Conservation (phyloP, 1,140 invertebrate species). For the Drusus annulatus region DNA sequence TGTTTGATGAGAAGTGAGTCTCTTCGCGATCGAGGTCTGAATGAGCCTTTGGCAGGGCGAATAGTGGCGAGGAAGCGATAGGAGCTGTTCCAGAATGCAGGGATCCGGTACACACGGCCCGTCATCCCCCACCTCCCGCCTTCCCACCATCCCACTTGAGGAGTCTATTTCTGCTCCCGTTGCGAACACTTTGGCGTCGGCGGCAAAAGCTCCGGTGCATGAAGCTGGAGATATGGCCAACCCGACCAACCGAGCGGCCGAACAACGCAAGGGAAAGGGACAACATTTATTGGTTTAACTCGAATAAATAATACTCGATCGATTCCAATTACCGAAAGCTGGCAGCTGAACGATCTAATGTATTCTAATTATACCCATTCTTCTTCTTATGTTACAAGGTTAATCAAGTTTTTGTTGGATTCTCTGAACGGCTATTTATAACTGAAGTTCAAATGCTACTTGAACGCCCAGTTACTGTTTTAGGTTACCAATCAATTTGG, state of each 20-base stretch:
- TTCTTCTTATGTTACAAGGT: constrained; percentile 23
- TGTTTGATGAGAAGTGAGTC: constrained; percentile 7
- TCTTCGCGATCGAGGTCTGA: constrained; percentile 50
- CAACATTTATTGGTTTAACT: not conserved
- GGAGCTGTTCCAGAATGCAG: constrained; percentile 56
- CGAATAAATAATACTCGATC: not conserved
- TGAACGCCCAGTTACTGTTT: no score
- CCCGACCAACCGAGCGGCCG: not conserved
- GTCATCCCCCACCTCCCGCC: constrained; percentile 30
- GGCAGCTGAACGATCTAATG: not conserved
- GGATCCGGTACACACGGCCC: constrained; percentile 54
- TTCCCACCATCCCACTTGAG: constrained; percentile 29
- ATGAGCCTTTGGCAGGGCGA: constrained; percentile 42
- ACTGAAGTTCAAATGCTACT: no score
- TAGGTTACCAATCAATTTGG: no score
- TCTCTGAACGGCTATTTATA: no score
- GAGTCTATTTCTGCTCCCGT: constrained; percentile 39
- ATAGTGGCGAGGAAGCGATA: constrained; percentile 43
- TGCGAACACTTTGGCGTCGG: constrained; percentile 44
- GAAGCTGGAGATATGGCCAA: constrained; percentile 4
- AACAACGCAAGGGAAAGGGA: not conserved
- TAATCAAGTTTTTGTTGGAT: not conserved
- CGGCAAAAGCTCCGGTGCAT: constrained; percentile 38
- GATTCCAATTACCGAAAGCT: not conserved
- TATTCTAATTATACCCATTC: constrained; percentile 14